Conservation (phyloP, 2,797 vertebrate genomes). For the Coranthus polyacanthus region DNA sequence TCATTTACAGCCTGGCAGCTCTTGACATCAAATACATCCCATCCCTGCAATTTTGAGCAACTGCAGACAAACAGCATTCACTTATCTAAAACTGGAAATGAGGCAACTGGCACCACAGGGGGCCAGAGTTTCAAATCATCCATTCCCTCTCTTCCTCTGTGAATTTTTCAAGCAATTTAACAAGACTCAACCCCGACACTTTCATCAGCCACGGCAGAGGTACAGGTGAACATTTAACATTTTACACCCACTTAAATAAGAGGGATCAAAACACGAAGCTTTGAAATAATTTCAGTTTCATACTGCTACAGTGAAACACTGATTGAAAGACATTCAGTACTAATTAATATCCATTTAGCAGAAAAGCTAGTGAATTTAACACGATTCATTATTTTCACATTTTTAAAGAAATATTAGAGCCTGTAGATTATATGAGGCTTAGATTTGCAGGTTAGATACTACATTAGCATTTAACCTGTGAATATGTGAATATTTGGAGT, state of each 20-base stretch:
- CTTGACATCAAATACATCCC: constrained; percentile 34
- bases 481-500: too few relatives aligned
- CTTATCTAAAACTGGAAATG: neutral
- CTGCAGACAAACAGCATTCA: neutral
- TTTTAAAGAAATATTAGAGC: too few relatives aligned
- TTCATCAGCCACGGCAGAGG: constrained; percentile 22
- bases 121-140: constrained; percentile 18
- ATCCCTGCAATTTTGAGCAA: neutral
- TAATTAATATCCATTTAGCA: neutral
- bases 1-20: constrained; percentile 7
- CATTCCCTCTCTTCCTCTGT: constrained; percentile 10
- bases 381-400: too few relatives aligned
- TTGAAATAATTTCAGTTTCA: neutral
- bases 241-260: constrained; percentile 4
- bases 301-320: neutral
- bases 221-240: constrained; percentile 28
- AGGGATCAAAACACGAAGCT: constrained; percentile 11
- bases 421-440: too few relatives aligned
- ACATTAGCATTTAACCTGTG: too few relatives aligned
- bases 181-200: neutral
- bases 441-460: too few relatives aligned
- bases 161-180: constrained; percentile 6
- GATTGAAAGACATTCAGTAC: neutral
- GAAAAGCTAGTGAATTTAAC: neutral
- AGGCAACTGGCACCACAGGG: constrained; percentile 5